phyloP scores from a whole-genome alignment of 1,140 invertebrate species.

The Trichogramma pretiosum region DNA sequence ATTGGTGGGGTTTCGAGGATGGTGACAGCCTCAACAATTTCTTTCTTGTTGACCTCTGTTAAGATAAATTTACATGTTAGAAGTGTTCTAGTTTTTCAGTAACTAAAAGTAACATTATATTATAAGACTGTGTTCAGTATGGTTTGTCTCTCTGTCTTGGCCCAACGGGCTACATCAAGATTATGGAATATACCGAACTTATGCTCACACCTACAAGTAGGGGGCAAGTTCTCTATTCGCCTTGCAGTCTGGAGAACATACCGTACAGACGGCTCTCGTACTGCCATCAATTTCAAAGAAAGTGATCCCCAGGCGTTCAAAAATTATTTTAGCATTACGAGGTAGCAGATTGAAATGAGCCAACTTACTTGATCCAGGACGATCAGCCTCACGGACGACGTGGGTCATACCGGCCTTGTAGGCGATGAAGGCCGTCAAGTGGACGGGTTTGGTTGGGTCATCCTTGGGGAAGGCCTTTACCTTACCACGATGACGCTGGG shows the following conservation, averaged over 20 bases:
- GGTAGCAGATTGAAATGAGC: neutral
- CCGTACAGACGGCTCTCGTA: constrained; percentile 38
- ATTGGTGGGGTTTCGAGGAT: constrained; percentile 98
- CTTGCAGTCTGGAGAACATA: constrained; percentile 30
- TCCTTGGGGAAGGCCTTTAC: constrained; percentile 99
- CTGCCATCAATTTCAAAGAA: constrained; percentile 24
- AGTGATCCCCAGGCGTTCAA: neutral
- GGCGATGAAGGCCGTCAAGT: constrained; percentile 94
- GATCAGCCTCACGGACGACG: constrained; percentile 95
- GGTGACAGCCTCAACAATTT: constrained; percentile 98
- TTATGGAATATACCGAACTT: constrained; percentile 33
- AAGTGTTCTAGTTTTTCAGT: neutral
- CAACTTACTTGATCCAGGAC: constrained; percentile 94
- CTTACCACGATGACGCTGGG: constrained; percentile 91
- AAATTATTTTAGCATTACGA: too few relatives aligned
- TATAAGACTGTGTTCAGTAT: constrained; percentile 53
- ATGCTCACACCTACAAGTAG: constrained; percentile 42
- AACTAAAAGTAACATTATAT: neutral
- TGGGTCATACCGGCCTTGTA: constrained; percentile 99
- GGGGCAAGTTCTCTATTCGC: constrained; percentile 41
- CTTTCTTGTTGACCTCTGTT: constrained; percentile 98
- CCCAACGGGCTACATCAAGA: constrained; percentile 53
- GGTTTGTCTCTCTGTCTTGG: constrained; percentile 59
- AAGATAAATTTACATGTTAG: constrained; percentile 17
- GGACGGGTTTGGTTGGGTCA: constrained; percentile 91